Conservation (phyloP, 2,113 vertebrate species). For the Empidonax alnorum region DNA sequence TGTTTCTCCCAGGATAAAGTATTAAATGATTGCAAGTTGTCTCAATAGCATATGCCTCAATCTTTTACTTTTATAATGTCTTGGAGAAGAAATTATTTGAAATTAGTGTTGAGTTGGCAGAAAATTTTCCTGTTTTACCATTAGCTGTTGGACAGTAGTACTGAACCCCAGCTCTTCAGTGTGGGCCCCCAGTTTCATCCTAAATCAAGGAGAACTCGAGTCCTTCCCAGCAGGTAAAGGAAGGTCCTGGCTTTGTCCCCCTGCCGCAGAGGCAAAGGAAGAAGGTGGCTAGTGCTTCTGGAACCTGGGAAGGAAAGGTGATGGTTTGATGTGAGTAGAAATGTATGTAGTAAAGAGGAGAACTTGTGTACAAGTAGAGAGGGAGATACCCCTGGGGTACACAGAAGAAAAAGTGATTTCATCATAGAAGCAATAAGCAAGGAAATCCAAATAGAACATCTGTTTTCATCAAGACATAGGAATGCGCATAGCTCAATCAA, state of each 20-base stretch:
- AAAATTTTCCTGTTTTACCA: not conserved
- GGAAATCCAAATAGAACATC: not conserved
- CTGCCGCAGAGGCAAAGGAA: not conserved
- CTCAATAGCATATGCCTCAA: not conserved
- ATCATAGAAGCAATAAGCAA: not conserved
- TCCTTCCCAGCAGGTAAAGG: not conserved
- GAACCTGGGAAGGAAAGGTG: not conserved
- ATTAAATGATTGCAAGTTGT: not conserved
- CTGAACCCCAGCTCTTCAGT: not conserved
- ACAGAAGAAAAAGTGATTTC: not conserved
- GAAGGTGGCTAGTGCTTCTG: not conserved
- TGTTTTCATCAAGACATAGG: not conserved
- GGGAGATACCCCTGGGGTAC: not conserved
- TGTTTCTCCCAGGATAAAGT: not conserved
- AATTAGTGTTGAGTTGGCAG: not conserved
- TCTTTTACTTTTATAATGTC: not conserved
- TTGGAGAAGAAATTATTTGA: not conserved
- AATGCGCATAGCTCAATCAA: not conserved
- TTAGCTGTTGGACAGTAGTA: rapidly evolving
- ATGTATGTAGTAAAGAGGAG: not conserved
- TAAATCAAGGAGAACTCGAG: not conserved
- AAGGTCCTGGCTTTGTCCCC: not conserved
- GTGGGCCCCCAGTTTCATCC: not conserved
- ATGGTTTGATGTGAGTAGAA: not conserved
- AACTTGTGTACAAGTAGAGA: not conserved